These are phyloP conservation scores for Amia ocellicauda DNA, from an alignment of 2,113 vertebrate species.

Conservation along the genomic window DNA sequence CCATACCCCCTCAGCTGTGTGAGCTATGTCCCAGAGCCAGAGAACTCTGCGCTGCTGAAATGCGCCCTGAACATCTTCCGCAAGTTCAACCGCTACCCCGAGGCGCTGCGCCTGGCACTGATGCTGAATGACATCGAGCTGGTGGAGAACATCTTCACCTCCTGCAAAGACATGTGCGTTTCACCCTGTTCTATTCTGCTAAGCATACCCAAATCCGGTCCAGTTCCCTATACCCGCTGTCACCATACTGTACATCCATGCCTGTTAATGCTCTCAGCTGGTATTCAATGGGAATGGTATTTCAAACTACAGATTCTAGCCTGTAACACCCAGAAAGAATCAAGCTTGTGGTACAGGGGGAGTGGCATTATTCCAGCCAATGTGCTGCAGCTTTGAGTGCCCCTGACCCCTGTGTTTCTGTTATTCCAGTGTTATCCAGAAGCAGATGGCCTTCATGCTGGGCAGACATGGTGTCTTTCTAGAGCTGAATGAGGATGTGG, in stretches of 20 bases:
- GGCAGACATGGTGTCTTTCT: constrained; percentile 94
- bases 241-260: too few relatives aligned
- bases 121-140: constrained; percentile 96
- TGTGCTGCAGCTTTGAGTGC: neutral
- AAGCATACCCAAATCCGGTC: too few relatives aligned
- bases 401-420: neutral
- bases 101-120: constrained; percentile 89
- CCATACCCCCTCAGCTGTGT: constrained; percentile 92
- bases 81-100: constrained; percentile 91
- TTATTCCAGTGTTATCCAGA: constrained; percentile 83
- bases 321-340: too few relatives aligned
- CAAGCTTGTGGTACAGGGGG: too few relatives aligned
- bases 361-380: too few relatives aligned
- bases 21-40: constrained; percentile 93
- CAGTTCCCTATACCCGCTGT: too few relatives aligned
- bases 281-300: too few relatives aligned
- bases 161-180: constrained; percentile 95
- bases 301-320: too few relatives aligned
- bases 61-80: constrained; percentile 92
- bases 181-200: neutral
- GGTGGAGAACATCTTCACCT: constrained; percentile 96
- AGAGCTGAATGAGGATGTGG: constrained; percentile 94
- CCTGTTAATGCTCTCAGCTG: too few relatives aligned
- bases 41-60: constrained; percentile 91
- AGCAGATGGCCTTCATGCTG: constrained; percentile 98